phyloP scores from a whole-genome alignment of 1,140 invertebrate species.

The Cataglyphis hispanica region DNA sequence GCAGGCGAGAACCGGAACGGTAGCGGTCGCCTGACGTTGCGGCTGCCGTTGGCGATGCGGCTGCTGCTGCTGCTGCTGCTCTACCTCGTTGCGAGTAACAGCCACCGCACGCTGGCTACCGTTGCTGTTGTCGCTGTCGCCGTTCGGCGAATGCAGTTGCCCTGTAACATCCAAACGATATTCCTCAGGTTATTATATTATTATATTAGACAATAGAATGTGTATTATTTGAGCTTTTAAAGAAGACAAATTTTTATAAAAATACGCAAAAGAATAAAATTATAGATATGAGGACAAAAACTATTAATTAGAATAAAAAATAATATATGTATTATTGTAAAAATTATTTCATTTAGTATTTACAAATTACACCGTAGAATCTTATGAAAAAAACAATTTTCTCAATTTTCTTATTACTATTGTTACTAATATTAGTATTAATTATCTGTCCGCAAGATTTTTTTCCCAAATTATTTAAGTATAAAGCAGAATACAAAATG shows the following conservation, averaged over 20 bases:
- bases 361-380: background rate
- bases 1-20: conserved; percentile 77
- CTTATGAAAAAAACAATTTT: background rate
- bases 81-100: conserved; percentile 80
- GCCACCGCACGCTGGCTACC: conserved; percentile 81
- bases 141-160: conserved; percentile 83
- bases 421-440: background rate
- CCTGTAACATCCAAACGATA: conserved; percentile 72
- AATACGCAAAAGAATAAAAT: background rate
- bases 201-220: background rate
- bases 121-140: conserved; percentile 83
- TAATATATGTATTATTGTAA: background rate
- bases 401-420: background rate
- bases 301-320: background rate
- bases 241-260: background rate
- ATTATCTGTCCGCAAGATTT: background rate
- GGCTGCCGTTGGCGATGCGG: conserved; percentile 74
- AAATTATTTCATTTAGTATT: background rate
- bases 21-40: conserved; percentile 77
- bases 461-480: background rate
- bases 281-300: background rate
- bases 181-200: conserved; percentile 13
- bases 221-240: background rate
- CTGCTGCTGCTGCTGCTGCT: conserved; percentile 71
- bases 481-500: background rate